Base-by-base conservation (phyloP, 1,140 invertebrate species). In the Aphaenogaster floridana region DNA sequence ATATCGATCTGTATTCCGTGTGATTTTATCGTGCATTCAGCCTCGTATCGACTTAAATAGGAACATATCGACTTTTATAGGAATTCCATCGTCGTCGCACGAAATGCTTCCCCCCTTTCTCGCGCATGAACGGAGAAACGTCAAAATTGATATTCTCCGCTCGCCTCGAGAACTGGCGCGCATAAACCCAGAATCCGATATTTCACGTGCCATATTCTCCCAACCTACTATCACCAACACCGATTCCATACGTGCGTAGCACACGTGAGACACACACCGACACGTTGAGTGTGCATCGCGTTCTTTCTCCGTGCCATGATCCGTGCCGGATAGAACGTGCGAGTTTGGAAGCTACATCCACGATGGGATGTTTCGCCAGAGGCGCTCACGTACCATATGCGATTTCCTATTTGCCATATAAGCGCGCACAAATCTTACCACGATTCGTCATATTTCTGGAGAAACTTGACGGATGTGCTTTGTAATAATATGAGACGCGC, bases 131-230 rank as follows among this genome's bases (percentile, higher is more conserved):
- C 84, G 91, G 89, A 86, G 89, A 94, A 94, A 93, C 91, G 92
- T 94, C 93, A 94, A 95, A 95, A 94, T 95, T 95, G 93, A 94
- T 95, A 95, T 95, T 95, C 95, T 87, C 86, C 91, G 89, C 92
- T 94, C 90, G 92, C 90, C 86, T 86, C 86, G 88, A 87, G 88
- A 89, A 91, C 90, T 59, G 87, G 69, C 88, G 86, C 90, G 91
- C 92, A 94, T 94, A 94, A 93, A 93, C 90, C 92, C 92, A 92
- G 92, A 94, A 94, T 94, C 89, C 93, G 94, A 94, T 95, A 93
- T 94, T 94, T 94, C 90, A 86, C 88, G 86, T 89, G 85, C 87
- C 77, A 88, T 90, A 91, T 91, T 91, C 89, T 83, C 71, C 80
- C 81, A 79, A 80, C 68, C 85, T 71, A 64, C 69, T 86, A 89